phyloP scores from a whole-genome alignment of 2,888 invertebrate species.

The Acleris emargana region DNA sequence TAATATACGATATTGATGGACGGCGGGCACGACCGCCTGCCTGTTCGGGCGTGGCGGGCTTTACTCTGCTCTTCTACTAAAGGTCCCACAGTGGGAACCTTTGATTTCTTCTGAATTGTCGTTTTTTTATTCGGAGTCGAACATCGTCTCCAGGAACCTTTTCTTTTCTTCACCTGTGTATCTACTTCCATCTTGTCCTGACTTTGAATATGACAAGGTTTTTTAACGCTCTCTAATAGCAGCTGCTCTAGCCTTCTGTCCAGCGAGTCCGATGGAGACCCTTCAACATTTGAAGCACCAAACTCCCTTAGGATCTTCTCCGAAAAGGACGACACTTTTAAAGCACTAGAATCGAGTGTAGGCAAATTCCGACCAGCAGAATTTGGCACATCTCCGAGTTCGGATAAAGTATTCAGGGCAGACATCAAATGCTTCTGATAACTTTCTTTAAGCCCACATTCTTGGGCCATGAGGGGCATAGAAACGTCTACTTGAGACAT shows the following conservation, averaged over 20 bases:
- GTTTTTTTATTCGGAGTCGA: slow-evolving; percentile 63
- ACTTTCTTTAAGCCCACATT: slow-evolving; percentile 52
- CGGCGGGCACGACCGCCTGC: slow-evolving; percentile 66
- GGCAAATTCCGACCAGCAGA: slow-evolving; percentile 28
- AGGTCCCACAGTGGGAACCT: slow-evolving; percentile 45
- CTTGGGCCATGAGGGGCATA: slow-evolving; percentile 66
- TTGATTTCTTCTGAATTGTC: slow-evolving; percentile 45
- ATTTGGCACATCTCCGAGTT: slow-evolving; percentile 38
- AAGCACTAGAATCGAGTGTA: slow-evolving; percentile 4
- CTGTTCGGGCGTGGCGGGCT: slow-evolving; percentile 55
- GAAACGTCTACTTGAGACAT: slow-evolving; percentile 58
- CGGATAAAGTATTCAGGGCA: slow-evolving; percentile 12
- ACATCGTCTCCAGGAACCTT: slow-evolving; percentile 53
- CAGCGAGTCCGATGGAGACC: slow-evolving; percentile 58
- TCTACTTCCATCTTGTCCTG: slow-evolving; percentile 46
- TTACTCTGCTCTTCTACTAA: slow-evolving; percentile 63
- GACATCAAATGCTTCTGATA: slow-evolving; percentile 32
- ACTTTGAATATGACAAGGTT: slow-evolving; percentile 43
- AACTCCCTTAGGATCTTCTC: slow-evolving; percentile 60
- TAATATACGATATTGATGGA: slow-evolving; percentile 44
- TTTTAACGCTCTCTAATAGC: slow-evolving; percentile 69
- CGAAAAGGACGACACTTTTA: slow-evolving; percentile 42
- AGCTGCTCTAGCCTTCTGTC: slow-evolving; percentile 61
- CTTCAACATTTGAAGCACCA: slow-evolving; percentile 52
- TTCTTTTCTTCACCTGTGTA: slow-evolving; percentile 43